Conservation (phyloP, 2,797 vertebrate genomes). For the Champsocephalus gunnari region DNA sequence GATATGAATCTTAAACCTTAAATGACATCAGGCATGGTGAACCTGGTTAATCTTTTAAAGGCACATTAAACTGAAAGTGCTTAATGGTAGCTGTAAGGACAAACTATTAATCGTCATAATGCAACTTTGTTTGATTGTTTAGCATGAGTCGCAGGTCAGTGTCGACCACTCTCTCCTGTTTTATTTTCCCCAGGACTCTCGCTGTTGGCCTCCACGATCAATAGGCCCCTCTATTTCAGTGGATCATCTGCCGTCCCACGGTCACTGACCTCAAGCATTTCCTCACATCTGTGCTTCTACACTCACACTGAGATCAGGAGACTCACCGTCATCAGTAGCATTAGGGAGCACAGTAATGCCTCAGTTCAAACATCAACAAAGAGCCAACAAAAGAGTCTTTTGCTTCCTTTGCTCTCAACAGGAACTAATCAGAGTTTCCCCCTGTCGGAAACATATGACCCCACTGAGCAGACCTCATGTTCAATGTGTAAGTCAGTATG, state of each 20-base stretch:
- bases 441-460: conserved; percentile 17
- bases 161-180: neutral
- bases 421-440: conserved; percentile 43
- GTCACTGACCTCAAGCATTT: conserved; percentile 77
- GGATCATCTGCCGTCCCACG: conserved; percentile 55
- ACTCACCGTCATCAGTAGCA: conserved; percentile 61
- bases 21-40: conserved; percentile 10
- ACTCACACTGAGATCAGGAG: conserved; percentile 78
- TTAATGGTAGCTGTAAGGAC: conserved; percentile 6
- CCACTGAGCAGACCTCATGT: conserved; percentile 13
- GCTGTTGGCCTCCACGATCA: conserved; percentile 55
- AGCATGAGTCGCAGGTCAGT: conserved; percentile 3
- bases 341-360: conserved; percentile 39
- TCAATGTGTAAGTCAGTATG: conserved; percentile 1
- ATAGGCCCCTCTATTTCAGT: conserved; percentile 73
- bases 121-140: conserved; percentile 28
- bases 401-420: conserved; percentile 43
- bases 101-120: conserved; percentile 13
- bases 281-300: conserved; percentile 75
- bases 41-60: conserved; percentile 20
- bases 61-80: conserved; percentile 3
- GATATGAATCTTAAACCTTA: neutral
- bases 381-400: conserved; percentile 55
- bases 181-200: conserved; percentile 19
- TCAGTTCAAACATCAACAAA: conserved; percentile 72